Percentiles rank a stretch among this genome's conserved stretches.
Conservation (phyloP, 2,113 vertebrate species). For the human (Homo sapiens) region GRCh38 chr22:47957501-47958000, state of each 20-base stretch:
- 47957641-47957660: neutral
- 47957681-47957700: neutral
- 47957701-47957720: neutral
- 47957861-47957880: neutral
- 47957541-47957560: neutral
- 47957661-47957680: neutral
- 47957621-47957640: neutral
- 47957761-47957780: neutral
- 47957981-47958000: fast-evolving
- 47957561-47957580: neutral
- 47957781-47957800: neutral
- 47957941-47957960: neutral
- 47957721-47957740: neutral
- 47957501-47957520: neutral
- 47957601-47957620: neutral
- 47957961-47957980: neutral
- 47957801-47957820: neutral
- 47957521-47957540: neutral
- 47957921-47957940: neutral
- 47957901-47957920: neutral
- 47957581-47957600: neutral
- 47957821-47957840: neutral
- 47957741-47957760: neutral
- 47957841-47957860: neutral
- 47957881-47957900: neutral